A percentile compares a stretch with the other conserved stretches of the same genome.
These are phyloP conservation scores for Pantelozetes paolii DNA, from an alignment of 2,888 invertebrate species.

Conservation along the genomic window DNA sequence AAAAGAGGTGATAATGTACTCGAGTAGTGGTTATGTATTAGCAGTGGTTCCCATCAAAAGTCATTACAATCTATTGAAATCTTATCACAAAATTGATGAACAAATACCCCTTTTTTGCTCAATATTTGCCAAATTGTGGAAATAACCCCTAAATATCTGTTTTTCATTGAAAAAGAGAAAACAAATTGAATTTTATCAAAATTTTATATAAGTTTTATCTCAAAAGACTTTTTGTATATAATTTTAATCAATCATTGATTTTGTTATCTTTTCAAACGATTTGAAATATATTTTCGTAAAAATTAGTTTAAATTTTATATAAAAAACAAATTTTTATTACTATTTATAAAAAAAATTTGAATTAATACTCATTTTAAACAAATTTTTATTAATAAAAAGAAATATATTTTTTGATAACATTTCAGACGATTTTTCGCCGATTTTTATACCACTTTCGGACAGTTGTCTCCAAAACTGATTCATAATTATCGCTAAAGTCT, in stretches of 20 bases:
- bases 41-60: neutral
- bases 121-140: neutral
- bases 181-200: neutral
- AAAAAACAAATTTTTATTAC: no score
- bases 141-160: neutral
- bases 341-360: neutral
- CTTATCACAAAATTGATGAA: no score
- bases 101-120: no score
- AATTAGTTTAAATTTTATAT: neutral
- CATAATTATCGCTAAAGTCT: neutral
- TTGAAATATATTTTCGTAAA: neutral
- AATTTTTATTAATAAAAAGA: no score
- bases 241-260: no score
- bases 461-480: neutral
- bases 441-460: neutral
- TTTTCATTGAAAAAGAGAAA: neutral
- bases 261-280: no score
- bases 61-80: neutral
- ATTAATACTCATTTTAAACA: neutral
- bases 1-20: constrained; percentile 8
- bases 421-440: neutral
- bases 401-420: neutral
- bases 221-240: no score
- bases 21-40: neutral
- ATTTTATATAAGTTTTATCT: neutral